Evolutionary conservation across 2,797 vertebrate species (phyloP).

Genomic region (Gadopsis marmoratus): DNA sequence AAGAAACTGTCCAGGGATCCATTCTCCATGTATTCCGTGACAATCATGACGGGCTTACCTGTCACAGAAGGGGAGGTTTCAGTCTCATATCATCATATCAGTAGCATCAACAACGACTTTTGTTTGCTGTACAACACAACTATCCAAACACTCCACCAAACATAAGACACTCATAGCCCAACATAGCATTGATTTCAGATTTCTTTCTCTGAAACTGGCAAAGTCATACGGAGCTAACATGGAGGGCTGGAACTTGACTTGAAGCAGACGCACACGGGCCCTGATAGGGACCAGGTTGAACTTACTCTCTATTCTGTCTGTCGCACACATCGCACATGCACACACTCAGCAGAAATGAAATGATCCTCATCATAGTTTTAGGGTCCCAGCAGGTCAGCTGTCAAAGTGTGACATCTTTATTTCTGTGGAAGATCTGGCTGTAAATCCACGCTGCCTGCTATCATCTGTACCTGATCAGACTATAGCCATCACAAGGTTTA

Average conservation of each 20-base stretch:
- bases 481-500: conserved; percentile 62
- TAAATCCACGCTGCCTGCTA: conserved; percentile 78
- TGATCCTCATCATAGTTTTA: conserved; percentile 68
- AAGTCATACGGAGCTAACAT: conserved; percentile 30
- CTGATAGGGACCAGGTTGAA: conserved; percentile 51
- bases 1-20: conserved; percentile 88
- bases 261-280: conserved; percentile 45
- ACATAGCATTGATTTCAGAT: conserved; percentile 31
- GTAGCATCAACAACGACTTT: background rate
- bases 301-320: conserved; percentile 16
- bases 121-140: background rate
- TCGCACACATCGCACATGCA: conserved; percentile 26
- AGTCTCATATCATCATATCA: conserved; percentile 9
- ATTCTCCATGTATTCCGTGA: conserved; percentile 89
- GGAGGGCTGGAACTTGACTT: conserved; percentile 46
- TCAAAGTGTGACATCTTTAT: conserved; percentile 86
- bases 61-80: conserved; percentile 36
- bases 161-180: background rate
- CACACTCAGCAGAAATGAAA: conserved; percentile 40
- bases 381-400: conserved; percentile 81
- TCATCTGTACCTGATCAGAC: conserved; percentile 82
- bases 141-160: background rate
- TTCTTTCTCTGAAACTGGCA: conserved; percentile 25
- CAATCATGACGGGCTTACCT: conserved; percentile 90
- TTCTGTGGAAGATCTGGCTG: conserved; percentile 64